These are phyloP conservation scores for Pachyuromys duprasi DNA, from an alignment of 2,797 vertebrate species.

Conservation along the genomic window DNA sequence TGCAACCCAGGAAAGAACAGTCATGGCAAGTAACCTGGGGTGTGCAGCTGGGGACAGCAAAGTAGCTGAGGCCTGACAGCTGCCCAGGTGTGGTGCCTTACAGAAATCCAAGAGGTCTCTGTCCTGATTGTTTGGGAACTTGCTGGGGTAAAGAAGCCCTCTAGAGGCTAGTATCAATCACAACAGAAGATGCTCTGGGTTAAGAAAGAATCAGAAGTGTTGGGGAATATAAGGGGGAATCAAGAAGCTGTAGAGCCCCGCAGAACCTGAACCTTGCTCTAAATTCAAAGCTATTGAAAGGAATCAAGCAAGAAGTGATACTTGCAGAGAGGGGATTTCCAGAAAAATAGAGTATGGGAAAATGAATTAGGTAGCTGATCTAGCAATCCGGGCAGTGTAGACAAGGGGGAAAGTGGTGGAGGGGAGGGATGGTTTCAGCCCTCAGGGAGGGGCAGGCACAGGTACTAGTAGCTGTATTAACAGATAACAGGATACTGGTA, in stretches of 20 bases:
- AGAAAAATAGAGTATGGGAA: not conserved
- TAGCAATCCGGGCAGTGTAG: not conserved
- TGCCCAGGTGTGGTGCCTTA: too few species aligned
- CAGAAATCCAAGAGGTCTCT: too few species aligned
- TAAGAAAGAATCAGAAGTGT: not conserved
- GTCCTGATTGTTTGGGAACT: too few species aligned
- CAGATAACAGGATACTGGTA: fast-evolving
- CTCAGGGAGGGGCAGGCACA: not conserved
- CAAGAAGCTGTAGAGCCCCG: not conserved
- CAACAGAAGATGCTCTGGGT: not conserved
- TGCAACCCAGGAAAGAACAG: too few species aligned
- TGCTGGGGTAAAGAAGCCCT: too few species aligned
- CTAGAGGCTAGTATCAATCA: too few species aligned
- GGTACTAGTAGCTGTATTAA: fast-evolving
- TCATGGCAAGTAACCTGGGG: too few species aligned
- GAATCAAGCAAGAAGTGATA: not conserved
- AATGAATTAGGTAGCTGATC: not conserved
- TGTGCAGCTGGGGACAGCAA: too few species aligned
- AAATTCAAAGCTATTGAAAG: not conserved
- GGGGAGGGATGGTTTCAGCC: not conserved
- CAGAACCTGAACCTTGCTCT: not conserved
- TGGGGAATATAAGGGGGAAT: not conserved
- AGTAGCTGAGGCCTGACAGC: too few species aligned
- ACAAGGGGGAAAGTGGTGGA: not conserved
- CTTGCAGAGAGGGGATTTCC: not conserved